phyloP scores from a whole-genome alignment of 2,113 vertebrate genomes.

The Sinocyclocheilus maitianheensis region DNA sequence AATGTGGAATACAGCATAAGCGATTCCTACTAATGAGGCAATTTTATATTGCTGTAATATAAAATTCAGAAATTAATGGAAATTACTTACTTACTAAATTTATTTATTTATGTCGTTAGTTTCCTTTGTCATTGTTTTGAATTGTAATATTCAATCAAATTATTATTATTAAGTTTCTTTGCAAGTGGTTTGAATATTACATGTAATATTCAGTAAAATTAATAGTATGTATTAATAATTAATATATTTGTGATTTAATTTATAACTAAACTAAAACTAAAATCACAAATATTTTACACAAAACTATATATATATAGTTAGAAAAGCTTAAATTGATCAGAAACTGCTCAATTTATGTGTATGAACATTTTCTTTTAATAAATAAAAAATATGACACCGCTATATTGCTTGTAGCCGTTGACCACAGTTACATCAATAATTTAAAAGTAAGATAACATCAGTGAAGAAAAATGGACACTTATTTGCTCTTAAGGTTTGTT shows the following conservation, averaged over 20 bases:
- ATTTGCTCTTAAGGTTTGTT: background rate
- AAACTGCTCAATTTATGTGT: too few species aligned
- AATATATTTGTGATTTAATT: too few species aligned
- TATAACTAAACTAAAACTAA: background rate
- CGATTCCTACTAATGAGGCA: too few species aligned
- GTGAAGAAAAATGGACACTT: slow-evolving; percentile 16
- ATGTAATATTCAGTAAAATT: background rate
- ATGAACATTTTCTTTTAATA: background rate
- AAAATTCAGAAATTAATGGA: too few species aligned
- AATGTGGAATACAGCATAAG: too few species aligned
- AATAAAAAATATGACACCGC: background rate
- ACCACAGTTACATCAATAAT: background rate
- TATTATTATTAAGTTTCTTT: too few species aligned
- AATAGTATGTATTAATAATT: too few species aligned
- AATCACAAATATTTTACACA: background rate
- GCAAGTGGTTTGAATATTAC: background rate
- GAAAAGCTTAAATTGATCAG: too few species aligned
- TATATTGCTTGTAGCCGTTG: too few species aligned
- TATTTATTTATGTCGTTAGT: too few species aligned
- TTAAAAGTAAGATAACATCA: background rate
- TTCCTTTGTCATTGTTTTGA: background rate
- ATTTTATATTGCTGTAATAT: too few species aligned
- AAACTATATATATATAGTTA: background rate
- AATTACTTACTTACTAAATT: too few species aligned
- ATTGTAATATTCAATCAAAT: background rate